Conservation (phyloP, 2,888 invertebrate genomes). For the Campopleginae sp. region DNA sequence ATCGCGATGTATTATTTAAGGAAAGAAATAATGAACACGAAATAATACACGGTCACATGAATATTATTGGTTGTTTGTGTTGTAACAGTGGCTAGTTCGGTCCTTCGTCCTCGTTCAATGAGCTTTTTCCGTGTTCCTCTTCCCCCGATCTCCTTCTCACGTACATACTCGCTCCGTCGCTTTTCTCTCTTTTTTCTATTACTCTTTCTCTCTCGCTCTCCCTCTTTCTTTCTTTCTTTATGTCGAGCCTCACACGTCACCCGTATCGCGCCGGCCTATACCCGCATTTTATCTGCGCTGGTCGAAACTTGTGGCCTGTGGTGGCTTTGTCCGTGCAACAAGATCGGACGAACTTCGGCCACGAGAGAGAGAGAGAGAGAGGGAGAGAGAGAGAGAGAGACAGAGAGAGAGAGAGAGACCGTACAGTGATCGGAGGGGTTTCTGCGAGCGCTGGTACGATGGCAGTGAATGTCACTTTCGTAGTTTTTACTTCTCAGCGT, state of each 20-base stretch:
- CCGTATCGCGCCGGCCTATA: conserved; percentile 31
- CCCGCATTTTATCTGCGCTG: conserved; percentile 52
- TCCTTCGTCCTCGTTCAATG: conserved; percentile 28
- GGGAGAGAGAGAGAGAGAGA: no score
- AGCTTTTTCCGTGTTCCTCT: conserved; percentile 46
- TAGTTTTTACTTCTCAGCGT: conserved; percentile 53
- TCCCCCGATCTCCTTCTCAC: conserved; percentile 35
- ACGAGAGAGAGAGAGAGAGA: conserved; percentile 7
- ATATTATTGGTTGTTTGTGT: conserved; percentile 17
- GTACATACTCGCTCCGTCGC: conserved; percentile 20
- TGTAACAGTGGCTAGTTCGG: conserved; percentile 12
- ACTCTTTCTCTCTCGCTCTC: background rate
- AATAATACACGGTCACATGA: conserved; percentile 22
- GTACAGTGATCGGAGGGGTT: conserved; percentile 20
- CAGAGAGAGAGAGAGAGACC: no score
- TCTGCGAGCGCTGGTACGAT: conserved; percentile 48
- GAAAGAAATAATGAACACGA: conserved; percentile 41
- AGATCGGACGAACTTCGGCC: conserved; percentile 14
- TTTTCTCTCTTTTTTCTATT: background rate
- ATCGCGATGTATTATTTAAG: conserved; percentile 38
- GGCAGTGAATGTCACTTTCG: conserved; percentile 40
- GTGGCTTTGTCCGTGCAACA: conserved; percentile 24
- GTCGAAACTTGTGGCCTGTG: conserved; percentile 60
- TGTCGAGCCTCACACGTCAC: conserved; percentile 28
- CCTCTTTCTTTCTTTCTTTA: conserved; percentile 6